A percentile compares a stretch with the other conserved stretches of the same genome.
Evolutionary conservation across 2,113 vertebrate species (phyloP).

Genomic region (Callipepla californica): DNA sequence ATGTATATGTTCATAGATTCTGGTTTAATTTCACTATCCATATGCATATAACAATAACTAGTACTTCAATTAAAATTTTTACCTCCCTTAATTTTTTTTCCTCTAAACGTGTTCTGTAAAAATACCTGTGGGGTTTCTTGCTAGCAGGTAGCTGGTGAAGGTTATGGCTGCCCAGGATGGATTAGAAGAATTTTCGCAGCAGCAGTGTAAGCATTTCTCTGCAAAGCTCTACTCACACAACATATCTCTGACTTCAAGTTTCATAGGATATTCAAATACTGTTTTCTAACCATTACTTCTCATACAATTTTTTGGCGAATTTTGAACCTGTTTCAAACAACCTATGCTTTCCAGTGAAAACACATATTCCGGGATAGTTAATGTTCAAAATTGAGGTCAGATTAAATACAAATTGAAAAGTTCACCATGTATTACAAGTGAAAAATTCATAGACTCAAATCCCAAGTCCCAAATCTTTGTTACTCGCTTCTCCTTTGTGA

Average conservation of each 20-base stretch:
- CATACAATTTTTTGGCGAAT: background rate
- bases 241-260: background rate
- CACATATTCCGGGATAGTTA: background rate
- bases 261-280: background rate
- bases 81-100: rapidly evolving
- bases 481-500: background rate
- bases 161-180: background rate
- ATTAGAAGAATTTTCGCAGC: background rate
- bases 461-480: background rate
- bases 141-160: background rate
- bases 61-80: background rate
- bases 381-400: background rate
- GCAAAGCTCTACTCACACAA: background rate
- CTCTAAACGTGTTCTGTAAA: background rate
- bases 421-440: background rate
- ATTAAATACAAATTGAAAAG: background rate
- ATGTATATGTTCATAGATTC: background rate
- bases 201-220: background rate
- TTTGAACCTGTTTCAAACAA: background rate
- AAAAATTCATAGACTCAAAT: background rate
- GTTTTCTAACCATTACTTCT: background rate
- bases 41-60: background rate
- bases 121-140: background rate
- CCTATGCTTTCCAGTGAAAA: background rate
- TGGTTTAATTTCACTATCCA: background rate